phyloP scores from a whole-genome alignment of 2,113 vertebrate genomes.

The Garra rufa region DNA sequence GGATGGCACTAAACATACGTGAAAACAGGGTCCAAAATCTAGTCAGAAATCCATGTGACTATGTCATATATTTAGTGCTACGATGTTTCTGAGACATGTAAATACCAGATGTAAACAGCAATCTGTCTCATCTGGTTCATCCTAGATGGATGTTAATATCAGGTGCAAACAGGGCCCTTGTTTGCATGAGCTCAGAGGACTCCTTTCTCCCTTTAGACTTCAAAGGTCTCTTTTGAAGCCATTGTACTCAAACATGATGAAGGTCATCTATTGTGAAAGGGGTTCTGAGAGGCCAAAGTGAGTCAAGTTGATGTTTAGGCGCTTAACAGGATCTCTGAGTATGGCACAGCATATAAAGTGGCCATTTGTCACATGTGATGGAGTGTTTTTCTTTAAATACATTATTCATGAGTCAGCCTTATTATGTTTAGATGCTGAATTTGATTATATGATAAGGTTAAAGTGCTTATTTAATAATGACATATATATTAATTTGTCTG shows the following conservation, averaged over 20 bases:
- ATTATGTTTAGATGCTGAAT: conserved; percentile 16
- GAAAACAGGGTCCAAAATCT: not conserved
- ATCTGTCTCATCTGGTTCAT: not conserved
- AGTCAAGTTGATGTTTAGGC: conserved; percentile 11
- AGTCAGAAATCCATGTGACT: not conserved
- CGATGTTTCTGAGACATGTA: not conserved
- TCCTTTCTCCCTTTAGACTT: not conserved
- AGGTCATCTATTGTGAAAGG: conserved; percentile 16
- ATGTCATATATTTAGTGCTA: not conserved
- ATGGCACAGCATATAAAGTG: conserved; percentile 21
- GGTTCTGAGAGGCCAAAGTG: not conserved
- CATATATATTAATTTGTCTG: not conserved
- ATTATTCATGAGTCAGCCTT: conserved; percentile 32
- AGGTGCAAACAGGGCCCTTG: not conserved
- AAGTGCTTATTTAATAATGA: not conserved
- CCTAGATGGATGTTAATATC: not conserved
- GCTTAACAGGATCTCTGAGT: not conserved
- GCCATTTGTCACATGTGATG: not conserved
- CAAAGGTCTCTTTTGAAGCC: conserved; percentile 19
- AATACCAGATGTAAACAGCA: not conserved
- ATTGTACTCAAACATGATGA: conserved; percentile 25
- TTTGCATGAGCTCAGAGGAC: not conserved
- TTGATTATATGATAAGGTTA: conserved; percentile 1
- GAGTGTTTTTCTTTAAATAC: conserved; percentile 19
- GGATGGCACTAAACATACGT: not conserved